phyloP scores from a whole-genome alignment of 53 echinoderm and acorn worm species.

The Actinopyga echinites region DNA sequence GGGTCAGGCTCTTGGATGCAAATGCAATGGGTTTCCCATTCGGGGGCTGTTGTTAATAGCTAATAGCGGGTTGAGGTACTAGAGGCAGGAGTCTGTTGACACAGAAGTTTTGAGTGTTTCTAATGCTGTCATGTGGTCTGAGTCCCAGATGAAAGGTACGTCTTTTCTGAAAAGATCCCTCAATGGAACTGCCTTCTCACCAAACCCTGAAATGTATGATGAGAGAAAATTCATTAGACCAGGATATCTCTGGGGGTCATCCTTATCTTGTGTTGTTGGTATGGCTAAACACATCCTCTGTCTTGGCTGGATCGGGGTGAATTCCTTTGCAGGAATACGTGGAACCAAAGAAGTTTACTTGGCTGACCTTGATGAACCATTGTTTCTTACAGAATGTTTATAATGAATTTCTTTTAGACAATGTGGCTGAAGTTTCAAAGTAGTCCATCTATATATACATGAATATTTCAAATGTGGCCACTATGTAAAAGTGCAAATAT shows the following conservation, averaged over 20 bases:
- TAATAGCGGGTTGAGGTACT: conserved; percentile 36
- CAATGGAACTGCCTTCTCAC: neutral
- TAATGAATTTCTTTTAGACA: no score
- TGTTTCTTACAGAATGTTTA: no score
- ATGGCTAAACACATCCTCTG: conserved; percentile 15
- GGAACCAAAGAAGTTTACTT: conserved; percentile 55
- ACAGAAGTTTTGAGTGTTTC: conserved; percentile 2
- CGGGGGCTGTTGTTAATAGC: conserved; percentile 29
- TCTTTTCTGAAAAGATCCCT: neutral
- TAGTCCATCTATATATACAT: no score
- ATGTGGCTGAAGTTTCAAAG: no score
- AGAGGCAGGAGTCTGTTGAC: conserved; percentile 19
- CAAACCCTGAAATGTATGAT: neutral
- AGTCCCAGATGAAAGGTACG: conserved; percentile 19
- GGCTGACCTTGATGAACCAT: no score
- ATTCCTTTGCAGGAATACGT: conserved; percentile 39
- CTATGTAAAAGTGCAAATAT: no score
- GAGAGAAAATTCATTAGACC: neutral
- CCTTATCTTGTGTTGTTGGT: conserved; percentile 65
- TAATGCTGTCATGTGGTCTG: conserved; percentile 32
- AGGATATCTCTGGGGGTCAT: conserved; percentile 47
- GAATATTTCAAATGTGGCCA: no score
- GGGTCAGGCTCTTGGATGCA: no score
- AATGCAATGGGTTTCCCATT: no score
- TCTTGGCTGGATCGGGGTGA: conserved; percentile 56